Evolutionary conservation across 1,140 invertebrate species (phyloP).

Genomic region (Anadara kagoshimensis): DNA sequence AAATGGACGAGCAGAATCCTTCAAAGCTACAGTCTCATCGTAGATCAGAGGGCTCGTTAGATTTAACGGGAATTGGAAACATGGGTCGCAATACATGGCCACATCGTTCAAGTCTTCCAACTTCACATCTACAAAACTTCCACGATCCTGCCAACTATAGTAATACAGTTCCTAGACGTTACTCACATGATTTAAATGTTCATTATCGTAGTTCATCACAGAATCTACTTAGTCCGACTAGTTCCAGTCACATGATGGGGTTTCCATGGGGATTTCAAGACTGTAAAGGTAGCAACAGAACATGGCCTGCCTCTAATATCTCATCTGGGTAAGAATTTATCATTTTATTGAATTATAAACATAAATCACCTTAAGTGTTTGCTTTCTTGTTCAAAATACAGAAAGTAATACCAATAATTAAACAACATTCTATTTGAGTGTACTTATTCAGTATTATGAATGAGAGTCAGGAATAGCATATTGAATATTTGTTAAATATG

Average conservation of each 20-base stretch:
- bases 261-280: slow-evolving; percentile 21
- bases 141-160: slow-evolving; percentile 8
- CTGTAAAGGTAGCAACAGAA: slow-evolving; percentile 21
- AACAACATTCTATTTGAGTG: too few relatives aligned
- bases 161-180: slow-evolving; percentile 28
- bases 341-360: too few relatives aligned
- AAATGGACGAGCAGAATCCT: slow-evolving; percentile 17
- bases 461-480: too few relatives aligned
- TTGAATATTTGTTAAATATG: too few relatives aligned
- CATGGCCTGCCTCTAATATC: slow-evolving; percentile 32
- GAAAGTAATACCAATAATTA: too few relatives aligned
- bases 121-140: slow-evolving; percentile 36
- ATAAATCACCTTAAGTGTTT: too few relatives aligned
- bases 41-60: slow-evolving; percentile 64
- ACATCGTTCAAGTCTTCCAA: slow-evolving; percentile 62
- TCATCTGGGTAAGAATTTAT: slow-evolving; percentile 13
- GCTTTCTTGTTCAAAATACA: too few relatives aligned
- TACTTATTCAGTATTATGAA: too few relatives aligned
- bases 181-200: slow-evolving; percentile 23
- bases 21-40: slow-evolving; percentile 44
- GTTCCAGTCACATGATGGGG: slow-evolving; percentile 6
- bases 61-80: slow-evolving; percentile 37
- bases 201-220: slow-evolving; percentile 6
- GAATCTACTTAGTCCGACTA: slow-evolving; percentile 16
- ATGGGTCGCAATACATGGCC: slow-evolving; percentile 56